Evolutionary conservation across 35 echinoderm and acorn worm genomes (phyloP).

Genomic region (Heliocidaris erythrogramma): DNA sequence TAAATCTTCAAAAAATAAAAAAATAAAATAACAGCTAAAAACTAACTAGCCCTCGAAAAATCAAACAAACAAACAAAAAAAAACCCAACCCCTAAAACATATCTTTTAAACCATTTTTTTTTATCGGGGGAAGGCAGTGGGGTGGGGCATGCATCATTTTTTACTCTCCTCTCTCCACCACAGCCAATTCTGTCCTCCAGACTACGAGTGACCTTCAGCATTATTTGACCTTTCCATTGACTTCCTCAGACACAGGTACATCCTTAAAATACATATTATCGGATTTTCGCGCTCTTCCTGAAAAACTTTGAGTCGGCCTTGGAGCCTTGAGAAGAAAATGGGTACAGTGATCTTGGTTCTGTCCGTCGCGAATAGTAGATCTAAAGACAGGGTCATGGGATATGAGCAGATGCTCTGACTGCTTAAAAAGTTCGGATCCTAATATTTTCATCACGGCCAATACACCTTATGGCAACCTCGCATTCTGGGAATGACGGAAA

Average conservation of each 20-base stretch:
- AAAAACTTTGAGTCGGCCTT: not conserved
- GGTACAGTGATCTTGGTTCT: not conserved
- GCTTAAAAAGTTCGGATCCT: no score
- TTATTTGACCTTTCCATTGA: not conserved
- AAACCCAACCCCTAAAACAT: no score
- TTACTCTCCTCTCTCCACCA: not conserved
- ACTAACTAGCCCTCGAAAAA: not conserved
- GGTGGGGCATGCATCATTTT: no score
- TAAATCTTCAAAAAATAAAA: no score
- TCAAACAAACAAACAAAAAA: not conserved
- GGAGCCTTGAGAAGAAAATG: not conserved
- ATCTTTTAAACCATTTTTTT: no score
- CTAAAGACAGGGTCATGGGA: no score
- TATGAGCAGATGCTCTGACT: no score
- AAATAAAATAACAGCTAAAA: not conserved
- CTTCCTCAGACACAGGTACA: not conserved
- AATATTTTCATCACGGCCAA: no score
- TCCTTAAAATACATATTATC: not conserved
- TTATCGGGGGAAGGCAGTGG: no score
- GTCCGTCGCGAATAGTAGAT: no score
- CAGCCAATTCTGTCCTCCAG: not conserved
- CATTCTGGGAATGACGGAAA: no score
- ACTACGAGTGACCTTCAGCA: not conserved
- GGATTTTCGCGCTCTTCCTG: not conserved
- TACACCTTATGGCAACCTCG: no score